Evolutionary conservation across 1,140 invertebrate species (phyloP), one percentile per base, ranked within the genome.

Genomic region (Drosophila chauvacae): DNA sequence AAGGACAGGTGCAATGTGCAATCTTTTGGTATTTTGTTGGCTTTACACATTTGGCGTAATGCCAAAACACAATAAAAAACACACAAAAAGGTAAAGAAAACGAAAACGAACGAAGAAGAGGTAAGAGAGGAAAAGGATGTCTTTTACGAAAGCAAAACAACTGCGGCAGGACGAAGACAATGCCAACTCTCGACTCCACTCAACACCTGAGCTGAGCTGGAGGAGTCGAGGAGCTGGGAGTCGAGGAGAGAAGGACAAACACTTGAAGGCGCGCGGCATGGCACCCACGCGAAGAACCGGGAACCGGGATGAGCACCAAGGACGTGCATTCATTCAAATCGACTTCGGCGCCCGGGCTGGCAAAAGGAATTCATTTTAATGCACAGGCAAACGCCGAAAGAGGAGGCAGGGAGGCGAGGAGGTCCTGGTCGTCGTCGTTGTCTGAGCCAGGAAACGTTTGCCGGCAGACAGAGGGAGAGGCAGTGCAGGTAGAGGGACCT

Each of bases 21-120:
- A 90, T 90, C 85, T 90, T 90, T 90, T 85, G 86, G 86, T 90
- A 90, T 90, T 90, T 90, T 90, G 85, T 90, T 90, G 85, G 85
- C 85, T 90, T 90, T 90, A 79, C 78, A 85, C 81, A 90, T 90
- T 90, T 90, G 85, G 85, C 86, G 64, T 90, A 90, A 90, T 85
- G 85, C 85, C 85, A 90, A 90, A 70, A 73, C 81, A 79, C 60
- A 65, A 69, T 44, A 77, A 50, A 62, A 68, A 44, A 55, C 2
- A 30, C 7, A 61, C 16, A 50, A n/a, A 7, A 7, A 3, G 11
- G 6, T 2, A 50, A 28, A 11, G 16, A 4, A 9, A 26, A 48
- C 1, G 16, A 4, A 9, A 26, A 48, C 2, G 26, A n/a, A 23
- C 16, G 9, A n/a, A 3, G n/a, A 20, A 37, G 41, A 30, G 23